A percentile compares a stretch with the other conserved stretches of the same genome.
These are phyloP conservation scores for Naso thynnoides DNA, from an alignment of 2,797 vertebrate species.

Conservation along the genomic window DNA sequence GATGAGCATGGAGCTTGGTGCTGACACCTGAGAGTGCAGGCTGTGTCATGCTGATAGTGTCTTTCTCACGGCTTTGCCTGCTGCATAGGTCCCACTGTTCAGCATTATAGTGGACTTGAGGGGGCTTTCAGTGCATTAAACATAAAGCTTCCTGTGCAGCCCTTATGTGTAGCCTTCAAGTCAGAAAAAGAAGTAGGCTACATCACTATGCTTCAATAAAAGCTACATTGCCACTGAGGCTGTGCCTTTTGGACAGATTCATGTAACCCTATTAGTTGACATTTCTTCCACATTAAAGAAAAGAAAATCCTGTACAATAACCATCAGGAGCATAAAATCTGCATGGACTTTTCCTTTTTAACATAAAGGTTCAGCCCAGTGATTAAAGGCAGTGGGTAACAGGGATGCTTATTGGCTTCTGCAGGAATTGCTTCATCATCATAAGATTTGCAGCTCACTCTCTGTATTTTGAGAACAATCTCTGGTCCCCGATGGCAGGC, in stretches of 20 bases:
- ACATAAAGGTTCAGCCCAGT: slow-evolving; percentile 41
- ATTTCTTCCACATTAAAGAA: slow-evolving; percentile 9
- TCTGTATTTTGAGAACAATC: slow-evolving; percentile 60
- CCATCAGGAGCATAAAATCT: neutral
- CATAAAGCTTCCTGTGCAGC: slow-evolving; percentile 34
- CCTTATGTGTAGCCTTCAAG: slow-evolving; percentile 44
- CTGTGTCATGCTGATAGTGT: slow-evolving; percentile 72
- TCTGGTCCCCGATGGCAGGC: slow-evolving; percentile 47
- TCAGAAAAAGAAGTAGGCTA: slow-evolving; percentile 55
- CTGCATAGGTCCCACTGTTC: slow-evolving; percentile 61
- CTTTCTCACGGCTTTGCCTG: slow-evolving; percentile 56
- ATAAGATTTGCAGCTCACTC: slow-evolving; percentile 56
- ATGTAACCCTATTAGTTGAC: slow-evolving; percentile 34
- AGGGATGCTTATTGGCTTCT: slow-evolving; percentile 60
- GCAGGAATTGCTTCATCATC: slow-evolving; percentile 76
- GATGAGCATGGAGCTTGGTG: slow-evolving; percentile 78
- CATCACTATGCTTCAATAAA: slow-evolving; percentile 23
- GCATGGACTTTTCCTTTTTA: slow-evolving; percentile 40
- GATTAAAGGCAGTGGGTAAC: slow-evolving; percentile 31
- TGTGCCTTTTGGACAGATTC: slow-evolving; percentile 28
- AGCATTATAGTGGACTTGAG: slow-evolving; percentile 42
- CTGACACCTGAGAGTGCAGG: slow-evolving; percentile 79
- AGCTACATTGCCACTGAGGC: slow-evolving; percentile 28
- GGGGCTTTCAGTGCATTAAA: slow-evolving; percentile 33
- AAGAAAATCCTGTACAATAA: slow-evolving; percentile 15